Evolutionary conservation across 2,113 vertebrate genomes (phyloP).

Genomic region (Gymnocephalus cernua): DNA sequence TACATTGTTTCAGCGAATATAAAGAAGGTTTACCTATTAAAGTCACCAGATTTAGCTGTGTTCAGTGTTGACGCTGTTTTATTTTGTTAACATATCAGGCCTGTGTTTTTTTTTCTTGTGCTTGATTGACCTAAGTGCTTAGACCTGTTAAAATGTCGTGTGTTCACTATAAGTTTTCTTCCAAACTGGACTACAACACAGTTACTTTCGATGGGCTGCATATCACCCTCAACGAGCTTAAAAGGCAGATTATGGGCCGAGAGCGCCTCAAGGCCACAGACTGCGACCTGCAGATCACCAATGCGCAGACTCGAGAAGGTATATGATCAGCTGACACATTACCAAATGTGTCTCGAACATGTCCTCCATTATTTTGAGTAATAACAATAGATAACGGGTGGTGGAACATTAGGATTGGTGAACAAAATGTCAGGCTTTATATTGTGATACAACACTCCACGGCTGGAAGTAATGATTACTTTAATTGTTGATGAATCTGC

Average conservation of each 20-base stretch:
- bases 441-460: neutral
- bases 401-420: neutral
- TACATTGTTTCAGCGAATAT: slow-evolving; percentile 64
- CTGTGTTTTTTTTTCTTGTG: slow-evolving; percentile 65
- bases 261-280: slow-evolving; percentile 97
- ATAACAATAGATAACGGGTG: too few species aligned
- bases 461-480: neutral
- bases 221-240: slow-evolving; percentile 96
- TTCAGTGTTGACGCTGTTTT: slow-evolving; percentile 77
- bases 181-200: slow-evolving; percentile 98
- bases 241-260: slow-evolving; percentile 97
- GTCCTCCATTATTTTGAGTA: accelerated
- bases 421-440: neutral
- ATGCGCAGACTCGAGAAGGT: slow-evolving; percentile 99
- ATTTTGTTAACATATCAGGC: slow-evolving; percentile 63
- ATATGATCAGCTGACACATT: slow-evolving; percentile 28
- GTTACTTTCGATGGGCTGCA: slow-evolving; percentile 98
- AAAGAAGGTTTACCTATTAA: slow-evolving; percentile 66
- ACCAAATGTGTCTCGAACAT: neutral
- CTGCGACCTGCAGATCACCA: slow-evolving; percentile 99
- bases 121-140: slow-evolving; percentile 64
- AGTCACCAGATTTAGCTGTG: slow-evolving; percentile 70
- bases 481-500: neutral
- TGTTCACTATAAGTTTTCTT: slow-evolving; percentile 99
- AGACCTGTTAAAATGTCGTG: slow-evolving; percentile 91